Percentiles rank a stretch among this genome's conserved stretches.
These are phyloP conservation scores for Mesochorus sp. DNA, from an alignment of 2,888 invertebrate genomes.

Conservation along the genomic window DNA sequence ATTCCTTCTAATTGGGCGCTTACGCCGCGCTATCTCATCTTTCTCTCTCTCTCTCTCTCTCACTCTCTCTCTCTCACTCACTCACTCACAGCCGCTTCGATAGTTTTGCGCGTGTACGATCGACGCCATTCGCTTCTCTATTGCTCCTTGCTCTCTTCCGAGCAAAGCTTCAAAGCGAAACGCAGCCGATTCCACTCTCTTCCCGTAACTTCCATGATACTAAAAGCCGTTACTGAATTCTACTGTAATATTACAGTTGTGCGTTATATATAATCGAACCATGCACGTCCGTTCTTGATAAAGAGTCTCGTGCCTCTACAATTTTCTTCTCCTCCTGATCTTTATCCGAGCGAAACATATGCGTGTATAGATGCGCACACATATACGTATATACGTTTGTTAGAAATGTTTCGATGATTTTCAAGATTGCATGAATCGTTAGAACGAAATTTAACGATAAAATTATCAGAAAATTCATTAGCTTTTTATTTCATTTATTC, in stretches of 20 bases:
- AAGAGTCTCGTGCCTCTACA: conserved; percentile 46
- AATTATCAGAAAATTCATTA: too few species aligned
- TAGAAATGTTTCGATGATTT: conserved; percentile 5
- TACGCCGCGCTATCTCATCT: conserved; percentile 44
- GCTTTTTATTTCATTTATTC: too few species aligned
- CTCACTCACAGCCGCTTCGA: not conserved
- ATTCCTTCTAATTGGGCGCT: conserved; percentile 76
- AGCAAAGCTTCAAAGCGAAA: conserved; percentile 8
- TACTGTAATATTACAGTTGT: conserved; percentile 37
- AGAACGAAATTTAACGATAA: too few species aligned
- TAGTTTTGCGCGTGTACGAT: conserved; percentile 9
- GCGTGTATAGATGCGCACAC: too few species aligned
- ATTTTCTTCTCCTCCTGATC: conserved; percentile 59
- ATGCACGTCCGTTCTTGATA: conserved; percentile 14
- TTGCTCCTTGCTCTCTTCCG: conserved; percentile 1
- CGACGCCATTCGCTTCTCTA: conserved; percentile 40
- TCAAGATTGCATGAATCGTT: too few species aligned
- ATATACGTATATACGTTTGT: not conserved
- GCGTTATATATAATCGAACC: conserved; percentile 26
- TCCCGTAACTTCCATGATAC: not conserved
- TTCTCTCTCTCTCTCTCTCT: conserved; percentile 19
- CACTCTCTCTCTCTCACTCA: not conserved
- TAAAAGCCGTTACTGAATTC: conserved; percentile 41
- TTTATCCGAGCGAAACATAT: too few species aligned
- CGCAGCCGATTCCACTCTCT: conserved; percentile 16